Evolutionary conservation across 2,113 vertebrate genomes (phyloP).

Genomic region (Corythornis madagascariensis): DNA sequence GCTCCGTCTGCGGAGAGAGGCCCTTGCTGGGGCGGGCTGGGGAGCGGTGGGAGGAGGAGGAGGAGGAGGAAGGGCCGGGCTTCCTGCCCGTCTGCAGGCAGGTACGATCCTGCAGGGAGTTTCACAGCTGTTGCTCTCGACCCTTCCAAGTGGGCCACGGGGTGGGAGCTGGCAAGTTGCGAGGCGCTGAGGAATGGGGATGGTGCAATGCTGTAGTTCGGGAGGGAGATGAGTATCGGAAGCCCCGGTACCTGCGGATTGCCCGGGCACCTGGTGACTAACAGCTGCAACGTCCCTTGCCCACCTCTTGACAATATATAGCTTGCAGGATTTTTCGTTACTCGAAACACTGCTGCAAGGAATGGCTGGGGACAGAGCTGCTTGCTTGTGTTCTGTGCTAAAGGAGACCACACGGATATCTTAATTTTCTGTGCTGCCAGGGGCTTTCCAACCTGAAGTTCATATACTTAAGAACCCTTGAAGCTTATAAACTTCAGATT

Average conservation of each 20-base stretch:
- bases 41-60: background rate
- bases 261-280: background rate
- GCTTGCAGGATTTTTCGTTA: background rate
- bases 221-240: background rate
- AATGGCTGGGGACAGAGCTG: background rate
- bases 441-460: background rate
- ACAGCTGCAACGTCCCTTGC: background rate
- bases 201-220: background rate
- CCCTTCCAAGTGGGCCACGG: background rate
- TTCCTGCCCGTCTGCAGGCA: background rate
- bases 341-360: background rate
- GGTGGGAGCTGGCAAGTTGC: background rate
- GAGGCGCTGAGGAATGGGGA: background rate
- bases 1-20: background rate
- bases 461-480: fast-evolving
- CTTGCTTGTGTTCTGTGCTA: fast-evolving
- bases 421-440: background rate
- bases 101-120: background rate
- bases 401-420: background rate
- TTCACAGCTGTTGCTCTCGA: background rate
- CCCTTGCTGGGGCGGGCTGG: background rate
- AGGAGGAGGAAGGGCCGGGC: background rate
- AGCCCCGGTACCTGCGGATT: background rate
- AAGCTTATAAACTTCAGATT: fast-evolving
- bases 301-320: fast-evolving